These are phyloP conservation scores for Nysson spinosus DNA, from an alignment of 2,888 invertebrate genomes.

Conservation along the genomic window DNA sequence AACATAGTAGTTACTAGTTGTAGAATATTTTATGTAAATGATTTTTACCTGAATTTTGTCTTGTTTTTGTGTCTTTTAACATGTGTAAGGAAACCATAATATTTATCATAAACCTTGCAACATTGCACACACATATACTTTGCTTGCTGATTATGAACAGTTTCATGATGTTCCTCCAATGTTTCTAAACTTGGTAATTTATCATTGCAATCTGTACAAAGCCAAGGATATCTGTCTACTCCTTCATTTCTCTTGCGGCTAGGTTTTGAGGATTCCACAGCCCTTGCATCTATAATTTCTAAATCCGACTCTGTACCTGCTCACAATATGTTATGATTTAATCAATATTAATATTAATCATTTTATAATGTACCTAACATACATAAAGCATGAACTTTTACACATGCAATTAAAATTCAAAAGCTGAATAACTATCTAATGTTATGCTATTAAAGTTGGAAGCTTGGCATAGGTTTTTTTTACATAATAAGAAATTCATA, in stretches of 20 bases:
- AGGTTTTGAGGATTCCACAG: conserved; percentile 60
- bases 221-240: conserved; percentile 79
- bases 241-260: conserved; percentile 68
- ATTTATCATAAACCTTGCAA: conserved; percentile 81
- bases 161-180: conserved; percentile 81
- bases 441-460: too few species aligned
- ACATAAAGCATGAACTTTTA: too few species aligned
- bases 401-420: too few species aligned
- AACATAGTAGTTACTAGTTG: conserved; percentile 2
- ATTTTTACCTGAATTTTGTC: conserved; percentile 80
- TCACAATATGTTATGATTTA: not conserved
- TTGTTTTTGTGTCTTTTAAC: conserved; percentile 82
- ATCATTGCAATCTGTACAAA: conserved; percentile 79
- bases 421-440: too few species aligned
- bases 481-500: not conserved
- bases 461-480: too few species aligned
- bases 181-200: conserved; percentile 77
- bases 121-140: conserved; percentile 84
- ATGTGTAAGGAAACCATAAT: conserved; percentile 82
- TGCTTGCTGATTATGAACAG: conserved; percentile 82
- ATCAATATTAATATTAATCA: conserved; percentile 6
- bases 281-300: conserved; percentile 70
- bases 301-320: conserved; percentile 73
- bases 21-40: conserved; percentile 61
- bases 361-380: not conserved